Percentiles rank a stretch among this genome's conserved stretches.
These are phyloP conservation scores for Tetranychus truncatus DNA, from an alignment of 2,888 invertebrate genomes.

Conservation along the genomic window DNA sequence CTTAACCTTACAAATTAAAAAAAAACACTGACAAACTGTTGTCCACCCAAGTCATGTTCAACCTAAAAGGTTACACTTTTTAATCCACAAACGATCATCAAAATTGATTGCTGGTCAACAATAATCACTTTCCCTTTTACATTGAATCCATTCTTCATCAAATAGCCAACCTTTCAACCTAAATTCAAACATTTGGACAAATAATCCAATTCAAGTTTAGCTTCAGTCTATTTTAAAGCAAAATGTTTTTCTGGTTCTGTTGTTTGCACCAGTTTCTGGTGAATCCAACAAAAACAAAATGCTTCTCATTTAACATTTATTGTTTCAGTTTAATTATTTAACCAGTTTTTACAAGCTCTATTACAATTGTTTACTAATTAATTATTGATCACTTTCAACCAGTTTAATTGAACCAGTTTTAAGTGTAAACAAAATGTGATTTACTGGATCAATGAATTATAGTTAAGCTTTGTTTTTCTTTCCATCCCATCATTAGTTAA, in stretches of 20 bases:
- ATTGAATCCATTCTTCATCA: background rate
- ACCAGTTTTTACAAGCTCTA: background rate
- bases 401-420: background rate
- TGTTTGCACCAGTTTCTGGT: too few species aligned
- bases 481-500: too few species aligned
- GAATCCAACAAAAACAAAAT: too few species aligned
- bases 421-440: background rate
- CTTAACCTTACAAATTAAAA: too few species aligned
- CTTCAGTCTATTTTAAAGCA: too few species aligned
- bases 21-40: too few species aligned
- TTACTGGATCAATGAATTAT: too few species aligned
- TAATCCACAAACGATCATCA: background rate
- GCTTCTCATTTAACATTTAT: background rate
- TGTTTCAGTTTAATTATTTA: background rate
- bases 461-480: too few species aligned
- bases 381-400: background rate
- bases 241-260: too few species aligned
- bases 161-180: background rate
- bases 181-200: background rate
- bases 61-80: too few species aligned
- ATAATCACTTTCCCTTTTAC: background rate
- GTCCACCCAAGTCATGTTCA: too few species aligned
- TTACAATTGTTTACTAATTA: background rate
- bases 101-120: background rate
- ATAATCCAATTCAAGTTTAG: too few species aligned